phyloP scores from a whole-genome alignment of 1,140 invertebrate genomes.

The Diabrotica virgifera region DNA sequence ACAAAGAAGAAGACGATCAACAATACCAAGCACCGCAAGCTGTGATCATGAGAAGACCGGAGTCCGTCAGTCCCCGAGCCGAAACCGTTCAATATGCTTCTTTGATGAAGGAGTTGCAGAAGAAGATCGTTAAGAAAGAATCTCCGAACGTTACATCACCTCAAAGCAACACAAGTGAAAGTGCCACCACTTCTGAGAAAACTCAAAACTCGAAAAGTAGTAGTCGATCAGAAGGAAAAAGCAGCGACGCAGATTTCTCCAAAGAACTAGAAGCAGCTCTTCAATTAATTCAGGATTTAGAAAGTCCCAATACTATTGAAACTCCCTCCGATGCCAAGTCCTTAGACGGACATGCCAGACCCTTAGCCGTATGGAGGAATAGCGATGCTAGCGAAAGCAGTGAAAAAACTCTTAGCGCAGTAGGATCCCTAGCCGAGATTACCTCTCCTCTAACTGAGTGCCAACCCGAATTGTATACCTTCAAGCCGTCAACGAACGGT shows the following conservation, averaged over 20 bases:
- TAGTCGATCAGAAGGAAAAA: conserved; percentile 41
- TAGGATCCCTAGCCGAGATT: conserved; percentile 44
- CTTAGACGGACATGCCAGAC: conserved; percentile 24
- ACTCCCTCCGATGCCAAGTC: conserved; percentile 46
- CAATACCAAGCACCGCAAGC: conserved; percentile 43
- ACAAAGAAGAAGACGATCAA: conserved; percentile 32
- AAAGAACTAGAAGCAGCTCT: conserved; percentile 51
- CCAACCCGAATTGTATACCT: conserved; percentile 37
- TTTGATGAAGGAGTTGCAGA: conserved; percentile 51
- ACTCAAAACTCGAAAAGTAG: conserved; percentile 38
- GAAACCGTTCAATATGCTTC: conserved; percentile 51
- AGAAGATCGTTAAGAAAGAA: conserved; percentile 45
- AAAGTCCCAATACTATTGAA: conserved; percentile 50
- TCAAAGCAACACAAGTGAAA: conserved; percentile 31
- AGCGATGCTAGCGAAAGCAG: conserved; percentile 45
- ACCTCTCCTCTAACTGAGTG: conserved; percentile 41
- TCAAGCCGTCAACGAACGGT: conserved; percentile 42
- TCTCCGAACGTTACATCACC: conserved; percentile 36
- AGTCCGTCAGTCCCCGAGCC: conserved; percentile 37
- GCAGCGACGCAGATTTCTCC: conserved; percentile 50
- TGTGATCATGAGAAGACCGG: conserved; percentile 30
- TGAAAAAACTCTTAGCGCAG: conserved; percentile 47
- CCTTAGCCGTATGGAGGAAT: conserved; percentile 39
- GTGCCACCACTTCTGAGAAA: conserved; percentile 33
- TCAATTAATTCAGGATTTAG: conserved; percentile 52